Conservation (phyloP, 2,797 vertebrate genomes). For the Dryobates pubescens region DNA sequence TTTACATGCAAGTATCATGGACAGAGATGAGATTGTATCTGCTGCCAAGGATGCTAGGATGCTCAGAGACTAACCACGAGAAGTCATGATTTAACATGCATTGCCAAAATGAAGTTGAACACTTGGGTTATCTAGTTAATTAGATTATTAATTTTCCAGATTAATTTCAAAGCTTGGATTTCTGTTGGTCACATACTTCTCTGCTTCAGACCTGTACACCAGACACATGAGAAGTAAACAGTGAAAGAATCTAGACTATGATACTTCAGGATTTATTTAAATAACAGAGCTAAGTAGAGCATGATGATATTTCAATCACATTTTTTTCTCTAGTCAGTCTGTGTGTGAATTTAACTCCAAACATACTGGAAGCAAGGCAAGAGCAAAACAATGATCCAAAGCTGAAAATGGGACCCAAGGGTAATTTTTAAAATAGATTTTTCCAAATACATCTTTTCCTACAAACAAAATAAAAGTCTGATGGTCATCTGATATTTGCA, state of each 20-base stretch:
- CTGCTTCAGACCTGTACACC: background rate
- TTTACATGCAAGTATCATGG: background rate
- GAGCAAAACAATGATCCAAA: background rate
- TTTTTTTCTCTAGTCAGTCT: background rate
- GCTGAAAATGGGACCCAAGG: background rate
- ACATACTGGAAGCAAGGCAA: background rate
- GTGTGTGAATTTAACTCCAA: constrained; percentile 1
- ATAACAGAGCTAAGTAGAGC: background rate
- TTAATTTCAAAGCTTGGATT: background rate
- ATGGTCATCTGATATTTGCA: background rate
- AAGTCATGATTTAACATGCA: background rate
- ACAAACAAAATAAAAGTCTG: background rate
- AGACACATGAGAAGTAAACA: background rate
- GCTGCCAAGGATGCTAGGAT: background rate
- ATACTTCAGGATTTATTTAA: background rate
- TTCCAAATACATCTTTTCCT: background rate
- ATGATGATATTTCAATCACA: background rate
- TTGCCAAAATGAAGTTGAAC: background rate
- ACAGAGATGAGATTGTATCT: background rate
- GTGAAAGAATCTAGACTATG: background rate
- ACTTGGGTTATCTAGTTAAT: background rate
- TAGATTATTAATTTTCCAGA: background rate
- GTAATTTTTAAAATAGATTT: background rate
- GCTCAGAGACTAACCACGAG: background rate
- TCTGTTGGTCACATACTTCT: background rate